Conservation (phyloP, 2,888 invertebrate species). For the Conus canariensis region DNA sequence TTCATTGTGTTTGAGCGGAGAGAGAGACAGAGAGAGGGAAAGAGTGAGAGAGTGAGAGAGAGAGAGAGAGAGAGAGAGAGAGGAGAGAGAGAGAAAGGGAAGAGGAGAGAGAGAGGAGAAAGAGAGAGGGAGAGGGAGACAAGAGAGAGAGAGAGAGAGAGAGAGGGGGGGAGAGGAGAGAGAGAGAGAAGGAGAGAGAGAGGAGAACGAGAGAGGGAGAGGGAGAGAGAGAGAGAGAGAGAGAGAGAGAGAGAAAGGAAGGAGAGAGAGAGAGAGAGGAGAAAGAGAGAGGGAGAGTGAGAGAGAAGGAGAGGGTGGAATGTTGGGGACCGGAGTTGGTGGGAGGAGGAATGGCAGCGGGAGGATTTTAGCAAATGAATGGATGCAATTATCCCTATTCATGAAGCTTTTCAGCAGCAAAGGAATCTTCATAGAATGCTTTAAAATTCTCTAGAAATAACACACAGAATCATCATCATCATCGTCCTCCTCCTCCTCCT, state of each 20-base stretch:
- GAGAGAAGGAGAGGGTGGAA: background rate
- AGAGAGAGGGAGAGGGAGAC: background rate
- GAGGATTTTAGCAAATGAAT: too few relatives aligned
- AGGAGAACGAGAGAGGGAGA: background rate
- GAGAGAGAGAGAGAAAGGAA: constrained; percentile 11
- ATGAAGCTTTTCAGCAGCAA: too few relatives aligned
- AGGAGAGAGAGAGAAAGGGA: background rate
- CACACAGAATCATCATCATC: too few relatives aligned
- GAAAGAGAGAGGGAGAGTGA: background rate
- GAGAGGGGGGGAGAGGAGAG: background rate
- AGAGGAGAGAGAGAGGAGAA: background rate
- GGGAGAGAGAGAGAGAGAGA: background rate
- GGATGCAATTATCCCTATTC: too few relatives aligned
- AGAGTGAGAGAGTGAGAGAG: background rate
- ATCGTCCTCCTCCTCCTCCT: too few relatives aligned
- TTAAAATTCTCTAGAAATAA: too few relatives aligned
- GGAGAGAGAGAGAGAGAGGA: background rate
- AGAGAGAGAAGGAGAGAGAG: background rate
- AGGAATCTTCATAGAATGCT: too few relatives aligned
- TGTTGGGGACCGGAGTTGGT: background rate
- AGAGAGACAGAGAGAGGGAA: background rate
- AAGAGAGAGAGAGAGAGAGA: constrained; percentile 6
- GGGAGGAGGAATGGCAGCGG: background rate
- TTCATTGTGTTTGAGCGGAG: background rate
- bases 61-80: background rate